Evolutionary conservation across 2,113 vertebrate species (phyloP).

Genomic region (Nansenia antarctica): DNA sequence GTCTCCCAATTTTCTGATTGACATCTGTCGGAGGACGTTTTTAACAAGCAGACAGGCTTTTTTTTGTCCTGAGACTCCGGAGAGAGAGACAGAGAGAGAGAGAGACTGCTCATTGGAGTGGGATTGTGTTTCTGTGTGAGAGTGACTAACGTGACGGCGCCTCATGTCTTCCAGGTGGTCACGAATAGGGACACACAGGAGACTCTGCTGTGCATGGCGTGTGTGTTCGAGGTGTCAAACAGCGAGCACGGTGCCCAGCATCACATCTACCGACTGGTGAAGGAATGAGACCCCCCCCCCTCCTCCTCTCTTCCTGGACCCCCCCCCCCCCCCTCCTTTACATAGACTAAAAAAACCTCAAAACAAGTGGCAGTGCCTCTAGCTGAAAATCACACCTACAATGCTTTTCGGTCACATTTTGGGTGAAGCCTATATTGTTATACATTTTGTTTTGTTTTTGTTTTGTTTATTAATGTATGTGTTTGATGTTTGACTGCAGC

Average conservation of each 20-base stretch:
- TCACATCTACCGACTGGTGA: constrained; percentile 99
- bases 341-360: constrained; percentile 91
- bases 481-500: constrained; percentile 91
- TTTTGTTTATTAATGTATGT: constrained; percentile 86
- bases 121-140: background rate
- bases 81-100: background rate
- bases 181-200: constrained; percentile 99
- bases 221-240: constrained; percentile 99
- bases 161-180: constrained; percentile 86
- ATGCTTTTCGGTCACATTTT: constrained; percentile 84
- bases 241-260: constrained; percentile 98
- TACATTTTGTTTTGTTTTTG: constrained; percentile 40
- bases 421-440: constrained; percentile 82
- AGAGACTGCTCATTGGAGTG: background rate
- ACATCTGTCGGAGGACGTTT: background rate
- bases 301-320: background rate
- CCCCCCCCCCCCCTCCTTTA: constrained; percentile 34
- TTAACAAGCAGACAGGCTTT: background rate
- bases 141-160: background rate
- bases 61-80: background rate
- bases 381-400: constrained; percentile 80
- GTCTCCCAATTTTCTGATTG: background rate
- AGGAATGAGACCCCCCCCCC: constrained; percentile 83
- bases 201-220: constrained; percentile 98
- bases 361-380: constrained; percentile 91